Percentiles rank a stretch among this genome's conserved stretches.
These are phyloP conservation scores for Monochamus alternatus DNA, from an alignment of 2,888 invertebrate genomes.

Conservation along the genomic window DNA sequence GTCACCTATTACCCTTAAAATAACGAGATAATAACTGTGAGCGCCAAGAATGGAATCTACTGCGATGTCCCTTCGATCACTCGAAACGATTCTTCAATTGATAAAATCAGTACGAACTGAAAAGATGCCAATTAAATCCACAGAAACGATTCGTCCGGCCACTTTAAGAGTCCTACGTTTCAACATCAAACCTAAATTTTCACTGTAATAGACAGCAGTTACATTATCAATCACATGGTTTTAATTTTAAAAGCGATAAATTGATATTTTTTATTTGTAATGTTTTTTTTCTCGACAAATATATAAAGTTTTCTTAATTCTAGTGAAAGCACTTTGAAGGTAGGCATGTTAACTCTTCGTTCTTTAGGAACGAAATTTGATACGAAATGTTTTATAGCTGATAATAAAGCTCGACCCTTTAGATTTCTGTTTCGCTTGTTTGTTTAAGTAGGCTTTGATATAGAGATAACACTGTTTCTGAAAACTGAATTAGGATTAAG, in stretches of 20 bases:
- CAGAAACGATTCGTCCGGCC: slow-evolving; percentile 25
- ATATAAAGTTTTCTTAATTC: neutral
- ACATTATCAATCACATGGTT: no score
- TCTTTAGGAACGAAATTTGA: slow-evolving; percentile 26
- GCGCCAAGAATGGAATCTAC: slow-evolving; percentile 37
- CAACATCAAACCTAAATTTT: neutral
- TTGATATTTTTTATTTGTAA: no score
- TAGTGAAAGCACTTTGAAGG: neutral
- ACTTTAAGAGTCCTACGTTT: slow-evolving; percentile 3
- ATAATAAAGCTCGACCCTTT: slow-evolving; percentile 30
- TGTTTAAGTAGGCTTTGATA: slow-evolving; percentile 37
- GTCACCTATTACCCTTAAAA: slow-evolving; percentile 24
- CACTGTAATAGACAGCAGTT: no score
- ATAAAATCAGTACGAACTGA: slow-evolving; percentile 40
- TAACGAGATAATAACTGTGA: slow-evolving; percentile 37
- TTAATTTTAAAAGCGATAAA: no score
- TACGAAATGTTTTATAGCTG: slow-evolving; percentile 23
- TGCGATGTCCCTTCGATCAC: slow-evolving; percentile 41
- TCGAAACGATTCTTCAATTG: slow-evolving; percentile 44
- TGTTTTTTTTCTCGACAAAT: no score
- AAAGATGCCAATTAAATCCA: slow-evolving; percentile 29
- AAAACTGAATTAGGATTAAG: slow-evolving; percentile 39
- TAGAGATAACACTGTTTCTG: slow-evolving; percentile 37
- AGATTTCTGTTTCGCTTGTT: neutral
- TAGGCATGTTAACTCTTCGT: slow-evolving; percentile 5